Evolutionary conservation across 2,888 invertebrate species (phyloP), one percentile per base, ranked within the genome.

Genomic region (Epinotia nisella): DNA sequence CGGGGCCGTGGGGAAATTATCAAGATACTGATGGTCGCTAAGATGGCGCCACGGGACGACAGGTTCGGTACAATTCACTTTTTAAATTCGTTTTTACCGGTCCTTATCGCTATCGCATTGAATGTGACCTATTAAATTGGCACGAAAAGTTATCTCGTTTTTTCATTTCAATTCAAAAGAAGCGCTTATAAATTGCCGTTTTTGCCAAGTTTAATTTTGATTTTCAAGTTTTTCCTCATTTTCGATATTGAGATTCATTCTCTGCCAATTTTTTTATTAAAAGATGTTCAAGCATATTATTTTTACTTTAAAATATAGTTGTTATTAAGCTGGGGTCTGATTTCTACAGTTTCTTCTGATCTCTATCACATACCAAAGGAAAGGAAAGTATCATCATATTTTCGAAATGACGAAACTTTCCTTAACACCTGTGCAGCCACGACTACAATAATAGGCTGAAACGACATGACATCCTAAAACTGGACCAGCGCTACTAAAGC

Each of bases 1-100:
- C 55, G 35, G 55, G 59, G 83, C 88, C 89, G 84, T 79, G 75
- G 89, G 88, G 89, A 89, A 88, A 88, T 89, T 89, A 88, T 86
- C 78, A 81, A 79, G 81, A 84, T 81, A 80, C 60, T n/a, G 71
- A 62, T 73, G 64, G 60, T 24, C 71, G 59, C 75, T 77, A 81
- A 81, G 82, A 83, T 77, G 81, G n/a, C 9, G 62, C 45, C 75
- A 77, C 77, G 76, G 74, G 64, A 45, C 24, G 71, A n/a, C 60
- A n/a, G 61, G 72, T 61, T 71, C 71, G 11, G 60, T 66, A 45
- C 64, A 64, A 51, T 65, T 55, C 61, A 35, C 21, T 21, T 66
- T 39, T 66, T 21, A 3, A 56, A 49, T 51, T 60, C 58, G 15
- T 56, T 66, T 71, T 67, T 72, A 56, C 61, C 55, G 45, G 51